A percentile compares a stretch with the other conserved stretches of the same genome.
Conservation (phyloP, 2,888 invertebrate genomes). For the Drosophila hamatofila region DNA sequence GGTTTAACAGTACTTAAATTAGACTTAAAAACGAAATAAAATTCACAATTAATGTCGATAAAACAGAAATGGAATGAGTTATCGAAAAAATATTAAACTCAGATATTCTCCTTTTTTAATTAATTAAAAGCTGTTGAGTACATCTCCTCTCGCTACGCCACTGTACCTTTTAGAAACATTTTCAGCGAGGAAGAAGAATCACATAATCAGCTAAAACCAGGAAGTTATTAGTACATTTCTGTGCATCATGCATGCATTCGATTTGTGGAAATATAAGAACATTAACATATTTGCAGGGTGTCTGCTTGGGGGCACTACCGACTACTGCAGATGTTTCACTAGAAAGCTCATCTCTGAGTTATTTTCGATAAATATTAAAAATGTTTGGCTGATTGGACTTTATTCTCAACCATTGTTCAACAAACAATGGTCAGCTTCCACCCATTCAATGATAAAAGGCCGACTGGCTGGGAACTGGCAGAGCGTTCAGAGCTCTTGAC, state of each 20-base stretch:
- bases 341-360: background rate
- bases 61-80: no score
- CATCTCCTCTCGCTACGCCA: no score
- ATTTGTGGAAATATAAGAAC: background rate
- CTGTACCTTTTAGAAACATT: no score
- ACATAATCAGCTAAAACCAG: background rate
- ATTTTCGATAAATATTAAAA: slow-evolving; percentile 13
- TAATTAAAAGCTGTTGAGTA: no score
- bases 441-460: slow-evolving; percentile 34
- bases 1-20: no score
- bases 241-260: background rate
- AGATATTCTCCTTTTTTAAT: no score
- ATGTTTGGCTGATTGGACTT: slow-evolving; percentile 32
- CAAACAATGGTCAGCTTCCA: slow-evolving; percentile 16
- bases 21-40: no score
- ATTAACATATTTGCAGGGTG: background rate
- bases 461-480: slow-evolving; percentile 20
- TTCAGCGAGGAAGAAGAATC: no score
- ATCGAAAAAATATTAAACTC: no score
- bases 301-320: background rate
- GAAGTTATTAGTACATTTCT: background rate
- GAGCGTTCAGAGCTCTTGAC: slow-evolving; percentile 32
- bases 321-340: background rate
- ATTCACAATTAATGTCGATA: no score
- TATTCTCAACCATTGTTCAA: slow-evolving; percentile 50